Conservation (phyloP, 2,888 invertebrate species). For the Ischnura elegans region DNA sequence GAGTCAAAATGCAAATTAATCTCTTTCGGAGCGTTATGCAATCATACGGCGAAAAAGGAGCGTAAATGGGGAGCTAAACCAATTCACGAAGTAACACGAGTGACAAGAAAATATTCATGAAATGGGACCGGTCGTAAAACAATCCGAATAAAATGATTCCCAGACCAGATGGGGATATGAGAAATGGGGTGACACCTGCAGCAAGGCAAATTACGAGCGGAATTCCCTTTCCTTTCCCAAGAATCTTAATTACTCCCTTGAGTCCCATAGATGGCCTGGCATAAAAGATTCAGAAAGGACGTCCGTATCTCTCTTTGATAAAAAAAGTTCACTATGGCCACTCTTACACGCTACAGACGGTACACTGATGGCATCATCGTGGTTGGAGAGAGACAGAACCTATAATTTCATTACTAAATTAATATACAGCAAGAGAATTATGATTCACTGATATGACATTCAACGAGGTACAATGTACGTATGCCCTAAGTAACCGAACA, state of each 20-base stretch:
- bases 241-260: neutral
- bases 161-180: neutral
- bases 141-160: neutral
- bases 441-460: too few species aligned
- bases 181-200: neutral
- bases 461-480: too few species aligned
- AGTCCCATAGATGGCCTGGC: neutral
- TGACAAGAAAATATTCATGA: slow-evolving; percentile 7
- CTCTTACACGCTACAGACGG: neutral
- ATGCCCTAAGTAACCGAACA: too few species aligned
- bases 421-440: too few species aligned
- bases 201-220: neutral
- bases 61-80: neutral
- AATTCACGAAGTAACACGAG: neutral
- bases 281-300: neutral
- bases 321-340: neutral
- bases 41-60: neutral
- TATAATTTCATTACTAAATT: too few species aligned
- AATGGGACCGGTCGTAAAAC: neutral
- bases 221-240: neutral
- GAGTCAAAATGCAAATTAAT: neutral
- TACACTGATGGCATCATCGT: too few species aligned
- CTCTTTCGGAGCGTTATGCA: neutral
- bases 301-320: neutral
- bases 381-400: too few species aligned